A percentile compares a stretch with the other conserved stretches of the same genome.
Evolutionary conservation across 2,113 vertebrate species (phyloP).

Genomic region (Psammodynastes pulverulentus): DNA sequence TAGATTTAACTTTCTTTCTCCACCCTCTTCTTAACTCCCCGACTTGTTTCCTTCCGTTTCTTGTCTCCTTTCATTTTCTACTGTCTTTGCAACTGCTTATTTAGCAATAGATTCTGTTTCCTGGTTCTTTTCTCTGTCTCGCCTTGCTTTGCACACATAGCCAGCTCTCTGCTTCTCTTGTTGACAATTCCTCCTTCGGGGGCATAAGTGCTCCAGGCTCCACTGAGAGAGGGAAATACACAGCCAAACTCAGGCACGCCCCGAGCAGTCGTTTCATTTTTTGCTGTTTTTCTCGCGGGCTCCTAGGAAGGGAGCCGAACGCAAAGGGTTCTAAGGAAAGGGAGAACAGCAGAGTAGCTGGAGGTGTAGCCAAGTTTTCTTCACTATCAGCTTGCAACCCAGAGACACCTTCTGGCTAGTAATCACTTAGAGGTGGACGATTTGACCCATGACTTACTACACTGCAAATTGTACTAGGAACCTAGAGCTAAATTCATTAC

Average conservation of each 20-base stretch:
- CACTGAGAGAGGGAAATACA: background rate
- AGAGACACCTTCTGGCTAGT: background rate
- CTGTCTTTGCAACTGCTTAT: constrained; percentile 31
- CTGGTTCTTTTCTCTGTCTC: background rate
- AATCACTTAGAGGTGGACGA: background rate
- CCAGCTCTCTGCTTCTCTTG: constrained; percentile 13
- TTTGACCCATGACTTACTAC: background rate
- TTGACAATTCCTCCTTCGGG: background rate
- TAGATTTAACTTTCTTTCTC: constrained; percentile 25
- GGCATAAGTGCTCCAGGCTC: background rate
- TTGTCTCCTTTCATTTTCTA: constrained; percentile 41
- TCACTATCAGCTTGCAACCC: background rate
- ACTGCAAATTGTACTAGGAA: background rate
- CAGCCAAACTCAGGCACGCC: background rate
- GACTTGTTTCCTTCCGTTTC: background rate
- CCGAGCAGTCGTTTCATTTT: background rate
- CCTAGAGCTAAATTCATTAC: background rate
- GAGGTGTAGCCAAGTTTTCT: background rate
- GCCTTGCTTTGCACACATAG: constrained; percentile 17
- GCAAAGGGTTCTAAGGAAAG: background rate
- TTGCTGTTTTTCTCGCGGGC: background rate
- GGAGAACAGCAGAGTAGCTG: background rate
- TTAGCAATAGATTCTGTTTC: constrained; percentile 38
- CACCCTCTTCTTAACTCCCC: constrained; percentile 16
- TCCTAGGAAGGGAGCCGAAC: background rate